phyloP scores from a whole-genome alignment of 2,797 vertebrate species.

The Trachops cirrhosus region DNA sequence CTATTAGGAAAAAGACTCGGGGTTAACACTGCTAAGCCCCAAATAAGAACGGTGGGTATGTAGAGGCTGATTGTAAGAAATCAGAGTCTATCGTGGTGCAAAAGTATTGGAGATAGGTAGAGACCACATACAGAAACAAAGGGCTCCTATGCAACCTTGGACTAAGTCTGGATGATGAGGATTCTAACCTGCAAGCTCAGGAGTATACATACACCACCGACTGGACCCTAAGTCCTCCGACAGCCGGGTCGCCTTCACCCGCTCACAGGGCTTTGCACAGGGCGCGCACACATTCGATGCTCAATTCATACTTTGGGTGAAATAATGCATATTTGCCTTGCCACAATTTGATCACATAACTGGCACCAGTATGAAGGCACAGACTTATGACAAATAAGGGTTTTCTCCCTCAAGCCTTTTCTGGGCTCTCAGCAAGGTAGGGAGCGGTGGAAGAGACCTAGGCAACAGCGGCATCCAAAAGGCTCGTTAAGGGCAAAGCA shows the following conservation, averaged over 20 bases:
- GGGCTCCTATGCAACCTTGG: background rate
- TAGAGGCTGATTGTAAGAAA: background rate
- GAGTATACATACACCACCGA: background rate
- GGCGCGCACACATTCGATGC: background rate
- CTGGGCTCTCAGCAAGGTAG: background rate
- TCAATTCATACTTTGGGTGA: background rate
- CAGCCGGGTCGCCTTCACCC: background rate
- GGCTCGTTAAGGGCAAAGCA: background rate
- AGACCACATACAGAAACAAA: background rate
- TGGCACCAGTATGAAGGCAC: background rate
- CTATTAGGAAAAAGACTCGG: constrained; percentile 16
- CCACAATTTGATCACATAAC: background rate
- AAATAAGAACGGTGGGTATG: constrained; percentile 29
- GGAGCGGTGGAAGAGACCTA: background rate
- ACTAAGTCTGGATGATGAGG: background rate
- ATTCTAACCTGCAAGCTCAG: background rate
- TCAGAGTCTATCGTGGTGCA: background rate
- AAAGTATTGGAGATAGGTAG: background rate
- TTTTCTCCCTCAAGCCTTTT: background rate
- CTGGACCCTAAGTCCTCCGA: background rate
- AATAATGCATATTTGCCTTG: background rate
- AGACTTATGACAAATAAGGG: background rate
- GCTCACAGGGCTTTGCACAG: background rate
- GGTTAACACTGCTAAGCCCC: background rate
- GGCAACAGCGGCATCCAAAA: background rate